phyloP scores from a whole-genome alignment of 2,113 vertebrate genomes.

The Brachypodius melanocephalos region DNA sequence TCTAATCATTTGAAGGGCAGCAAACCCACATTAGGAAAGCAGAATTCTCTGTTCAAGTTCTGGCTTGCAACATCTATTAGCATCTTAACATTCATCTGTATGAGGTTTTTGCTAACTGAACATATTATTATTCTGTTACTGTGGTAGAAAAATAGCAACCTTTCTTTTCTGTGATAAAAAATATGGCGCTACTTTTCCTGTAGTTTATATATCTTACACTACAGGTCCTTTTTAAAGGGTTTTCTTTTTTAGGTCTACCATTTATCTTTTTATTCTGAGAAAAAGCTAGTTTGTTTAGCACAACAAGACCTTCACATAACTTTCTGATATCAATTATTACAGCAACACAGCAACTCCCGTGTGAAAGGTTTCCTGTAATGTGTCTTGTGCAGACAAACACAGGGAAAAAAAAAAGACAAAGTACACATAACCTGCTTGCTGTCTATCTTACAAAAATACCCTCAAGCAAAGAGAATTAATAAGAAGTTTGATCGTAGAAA shows the following conservation, averaged over 20 bases:
- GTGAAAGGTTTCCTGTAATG: conserved; percentile 72
- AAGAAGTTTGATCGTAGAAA: not conserved
- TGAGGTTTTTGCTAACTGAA: conserved; percentile 73
- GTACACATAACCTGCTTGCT: conserved; percentile 18
- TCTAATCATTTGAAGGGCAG: conserved; percentile 74
- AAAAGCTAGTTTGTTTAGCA: conserved; percentile 70
- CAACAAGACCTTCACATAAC: conserved; percentile 76
- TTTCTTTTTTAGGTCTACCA: conserved; percentile 52
- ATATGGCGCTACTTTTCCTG: conserved; percentile 54
- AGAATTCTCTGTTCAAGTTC: conserved; percentile 60
- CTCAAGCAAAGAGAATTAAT: conserved; percentile 52
- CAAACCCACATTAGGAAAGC: conserved; percentile 68
- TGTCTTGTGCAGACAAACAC: conserved; percentile 44
- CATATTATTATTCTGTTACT: conserved; percentile 66
- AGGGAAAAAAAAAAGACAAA: not conserved
- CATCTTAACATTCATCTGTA: conserved; percentile 51
- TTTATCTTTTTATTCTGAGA: conserved; percentile 70
- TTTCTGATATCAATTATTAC: conserved; percentile 74
- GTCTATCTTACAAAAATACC: conserved; percentile 21
- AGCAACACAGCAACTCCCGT: conserved; percentile 54
- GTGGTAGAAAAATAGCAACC: conserved; percentile 64
- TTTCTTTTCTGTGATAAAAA: conserved; percentile 71
- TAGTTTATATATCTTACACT: conserved; percentile 67
- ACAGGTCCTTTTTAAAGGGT: conserved; percentile 65
- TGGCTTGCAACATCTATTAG: conserved; percentile 62